Conservation (phyloP, 2,113 vertebrate species). For the Vireo altiloquus region DNA sequence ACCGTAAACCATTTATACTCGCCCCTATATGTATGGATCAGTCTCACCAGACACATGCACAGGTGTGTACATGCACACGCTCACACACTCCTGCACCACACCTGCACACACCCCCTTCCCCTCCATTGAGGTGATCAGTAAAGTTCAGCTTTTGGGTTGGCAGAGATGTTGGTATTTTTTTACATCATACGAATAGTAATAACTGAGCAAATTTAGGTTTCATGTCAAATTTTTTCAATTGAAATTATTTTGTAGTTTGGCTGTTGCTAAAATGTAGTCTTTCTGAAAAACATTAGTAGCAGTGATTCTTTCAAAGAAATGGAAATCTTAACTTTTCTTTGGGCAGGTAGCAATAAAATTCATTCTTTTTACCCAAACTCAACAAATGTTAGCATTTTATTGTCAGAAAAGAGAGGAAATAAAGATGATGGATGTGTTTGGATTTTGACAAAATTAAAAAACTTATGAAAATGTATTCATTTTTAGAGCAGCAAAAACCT, state of each 20-base stretch:
- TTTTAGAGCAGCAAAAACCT: not conserved
- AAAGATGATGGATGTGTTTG: not conserved
- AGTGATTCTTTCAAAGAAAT: not conserved
- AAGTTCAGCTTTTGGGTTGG: not conserved
- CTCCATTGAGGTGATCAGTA: not conserved
- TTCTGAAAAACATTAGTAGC: not conserved
- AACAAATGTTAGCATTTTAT: not conserved
- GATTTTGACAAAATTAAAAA: not conserved
- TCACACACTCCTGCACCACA: fast-evolving
- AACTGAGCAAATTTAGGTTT: not conserved
- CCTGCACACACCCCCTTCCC: too few species aligned
- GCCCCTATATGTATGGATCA: not conserved
- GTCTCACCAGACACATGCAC: fast-evolving
- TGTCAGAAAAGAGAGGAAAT: not conserved
- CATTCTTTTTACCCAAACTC: not conserved
- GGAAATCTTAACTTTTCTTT: not conserved
- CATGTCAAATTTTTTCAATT: not conserved
- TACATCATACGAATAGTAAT: not conserved
- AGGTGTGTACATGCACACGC: fast-evolving
- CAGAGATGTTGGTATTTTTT: not conserved
- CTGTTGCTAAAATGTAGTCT: not conserved
- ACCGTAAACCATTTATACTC: not conserved
- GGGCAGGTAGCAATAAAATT: not conserved
- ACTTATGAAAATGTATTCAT: not conserved
- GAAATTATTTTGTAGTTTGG: not conserved